phyloP scores from a whole-genome alignment of 2,888 invertebrate species.

The Papilio gigon region DNA sequence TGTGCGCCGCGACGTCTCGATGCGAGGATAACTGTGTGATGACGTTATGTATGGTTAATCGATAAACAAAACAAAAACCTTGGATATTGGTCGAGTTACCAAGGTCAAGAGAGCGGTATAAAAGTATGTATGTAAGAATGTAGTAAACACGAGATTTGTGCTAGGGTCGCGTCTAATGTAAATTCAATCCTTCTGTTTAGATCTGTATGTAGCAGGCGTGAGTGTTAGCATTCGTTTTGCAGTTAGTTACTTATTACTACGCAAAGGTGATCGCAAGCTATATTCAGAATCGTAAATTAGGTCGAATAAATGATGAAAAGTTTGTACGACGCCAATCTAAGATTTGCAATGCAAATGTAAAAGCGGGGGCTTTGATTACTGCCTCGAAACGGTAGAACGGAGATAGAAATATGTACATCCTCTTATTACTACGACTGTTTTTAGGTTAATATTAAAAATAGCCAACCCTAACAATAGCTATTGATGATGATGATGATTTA shows the following conservation, averaged over 20 bases:
- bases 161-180: too few relatives aligned
- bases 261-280: slow-evolving; percentile 40
- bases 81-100: too few relatives aligned
- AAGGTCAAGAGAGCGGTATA: too few relatives aligned
- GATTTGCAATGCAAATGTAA: slow-evolving; percentile 71
- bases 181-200: neutral
- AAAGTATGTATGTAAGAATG: too few relatives aligned
- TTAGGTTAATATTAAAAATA: neutral
- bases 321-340: slow-evolving; percentile 56
- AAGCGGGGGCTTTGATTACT: slow-evolving; percentile 63
- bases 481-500: too few relatives aligned
- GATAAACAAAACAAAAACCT: too few relatives aligned
- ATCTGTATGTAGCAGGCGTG: neutral
- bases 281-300: slow-evolving; percentile 52
- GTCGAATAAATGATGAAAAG: slow-evolving; percentile 67
- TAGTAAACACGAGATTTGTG: neutral
- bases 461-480: too few relatives aligned
- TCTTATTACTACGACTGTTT: neutral
- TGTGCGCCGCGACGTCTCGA: too few relatives aligned
- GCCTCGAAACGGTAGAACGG: slow-evolving; percentile 55
- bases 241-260: slow-evolving; percentile 48
- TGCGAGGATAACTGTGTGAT: too few relatives aligned
- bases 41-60: too few relatives aligned
- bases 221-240: neutral
- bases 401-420: slow-evolving; percentile 10